Conservation (phyloP, 2,888 invertebrate genomes). For the Acanthosepion esculentum region DNA sequence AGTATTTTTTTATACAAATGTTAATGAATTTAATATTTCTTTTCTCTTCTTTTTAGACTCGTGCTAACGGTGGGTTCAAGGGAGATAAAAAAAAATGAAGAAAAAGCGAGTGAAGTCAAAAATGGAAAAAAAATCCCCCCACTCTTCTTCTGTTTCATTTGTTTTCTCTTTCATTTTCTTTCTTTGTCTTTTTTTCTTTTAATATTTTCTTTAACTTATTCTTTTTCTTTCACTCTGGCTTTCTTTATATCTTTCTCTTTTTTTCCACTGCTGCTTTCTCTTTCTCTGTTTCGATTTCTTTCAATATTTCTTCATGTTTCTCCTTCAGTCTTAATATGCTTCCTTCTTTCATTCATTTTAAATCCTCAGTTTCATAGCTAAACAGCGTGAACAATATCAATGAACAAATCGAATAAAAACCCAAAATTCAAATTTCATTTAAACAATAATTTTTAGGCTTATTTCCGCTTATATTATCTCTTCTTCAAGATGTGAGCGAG, state of each 20-base stretch:
- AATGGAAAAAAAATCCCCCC: not conserved
- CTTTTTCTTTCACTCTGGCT: not conserved
- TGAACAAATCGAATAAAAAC: too few species aligned
- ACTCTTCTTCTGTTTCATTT: not conserved
- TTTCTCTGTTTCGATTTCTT: not conserved
- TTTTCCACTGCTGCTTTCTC: too few species aligned
- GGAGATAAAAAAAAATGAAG: not conserved
- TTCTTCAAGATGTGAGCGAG: too few species aligned
- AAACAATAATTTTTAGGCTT: too few species aligned
- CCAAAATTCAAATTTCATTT: too few species aligned
- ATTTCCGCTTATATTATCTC: too few species aligned
- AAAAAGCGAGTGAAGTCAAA: not conserved
- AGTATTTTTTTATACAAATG: not conserved
- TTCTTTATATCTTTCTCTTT: not conserved
- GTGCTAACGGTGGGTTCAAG: not conserved
- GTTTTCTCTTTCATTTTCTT: not conserved
- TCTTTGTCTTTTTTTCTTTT: not conserved
- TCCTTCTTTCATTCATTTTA: too few species aligned
- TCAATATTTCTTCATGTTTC: not conserved
- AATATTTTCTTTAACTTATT: too few species aligned
- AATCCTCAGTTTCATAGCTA: too few species aligned
- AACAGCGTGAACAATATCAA: too few species aligned
- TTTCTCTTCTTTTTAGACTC: not conserved
- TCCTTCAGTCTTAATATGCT: too few species aligned
- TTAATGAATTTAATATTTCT: not conserved